Conservation (phyloP, 2,888 invertebrate genomes). For the Megamerina dolium region DNA sequence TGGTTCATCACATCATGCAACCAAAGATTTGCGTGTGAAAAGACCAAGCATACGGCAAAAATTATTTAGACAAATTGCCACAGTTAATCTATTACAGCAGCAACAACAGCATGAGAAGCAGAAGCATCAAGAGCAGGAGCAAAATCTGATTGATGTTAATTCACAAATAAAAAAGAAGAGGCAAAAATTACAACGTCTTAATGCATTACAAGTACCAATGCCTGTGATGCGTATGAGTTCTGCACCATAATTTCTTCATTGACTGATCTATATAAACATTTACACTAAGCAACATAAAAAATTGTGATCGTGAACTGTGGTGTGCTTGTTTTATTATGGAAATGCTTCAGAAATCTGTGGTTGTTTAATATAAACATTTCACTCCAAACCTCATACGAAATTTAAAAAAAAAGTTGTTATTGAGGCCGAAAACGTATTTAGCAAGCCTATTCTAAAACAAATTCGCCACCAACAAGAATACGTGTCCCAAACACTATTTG, state of each 20-base stretch:
- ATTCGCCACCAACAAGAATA: too few relatives aligned
- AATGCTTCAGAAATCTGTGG: too few relatives aligned
- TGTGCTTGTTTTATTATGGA: too few relatives aligned
- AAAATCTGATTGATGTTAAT: slow-evolving; percentile 3
- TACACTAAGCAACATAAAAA: background rate
- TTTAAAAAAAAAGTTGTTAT: too few relatives aligned
- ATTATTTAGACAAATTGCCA: slow-evolving; percentile 34
- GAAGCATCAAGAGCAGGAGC: background rate
- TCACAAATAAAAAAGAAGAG: slow-evolving; percentile 17
- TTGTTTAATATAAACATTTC: too few relatives aligned
- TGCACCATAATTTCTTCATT: slow-evolving; percentile 21
- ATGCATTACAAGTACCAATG: slow-evolving; percentile 16
- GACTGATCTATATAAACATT: too few relatives aligned
- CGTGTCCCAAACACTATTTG: too few relatives aligned
- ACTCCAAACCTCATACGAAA: too few relatives aligned
- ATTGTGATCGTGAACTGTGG: background rate
- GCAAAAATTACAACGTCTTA: slow-evolving; percentile 15
- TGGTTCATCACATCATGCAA: slow-evolving; percentile 25
- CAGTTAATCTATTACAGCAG: slow-evolving; percentile 5
- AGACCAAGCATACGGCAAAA: slow-evolving; percentile 40
- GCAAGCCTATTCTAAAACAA: too few relatives aligned
- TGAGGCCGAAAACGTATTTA: too few relatives aligned
- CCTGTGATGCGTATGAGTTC: slow-evolving; percentile 23
- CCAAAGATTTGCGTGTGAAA: slow-evolving; percentile 27
- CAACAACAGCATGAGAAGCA: slow-evolving; percentile 3